Conservation (phyloP, 2,888 invertebrate species). For the Bedellia somnulentella region DNA sequence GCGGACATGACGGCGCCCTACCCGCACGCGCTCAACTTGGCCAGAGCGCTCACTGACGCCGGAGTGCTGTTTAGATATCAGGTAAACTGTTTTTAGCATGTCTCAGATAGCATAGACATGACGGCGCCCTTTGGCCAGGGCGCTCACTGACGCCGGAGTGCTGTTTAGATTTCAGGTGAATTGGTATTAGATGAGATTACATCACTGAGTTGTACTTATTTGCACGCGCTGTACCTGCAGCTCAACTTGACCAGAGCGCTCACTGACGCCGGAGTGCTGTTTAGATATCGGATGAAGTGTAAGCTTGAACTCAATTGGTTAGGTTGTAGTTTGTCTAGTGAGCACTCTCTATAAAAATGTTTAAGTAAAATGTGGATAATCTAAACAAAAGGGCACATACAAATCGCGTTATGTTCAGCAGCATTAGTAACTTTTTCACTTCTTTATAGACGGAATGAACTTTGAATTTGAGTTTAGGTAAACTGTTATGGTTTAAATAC, state of each 20-base stretch:
- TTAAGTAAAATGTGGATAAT: too few relatives aligned
- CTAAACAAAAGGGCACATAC: too few relatives aligned
- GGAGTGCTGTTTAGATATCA: slow-evolving; percentile 91
- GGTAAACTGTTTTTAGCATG: slow-evolving; percentile 49
- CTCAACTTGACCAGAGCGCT: slow-evolving; percentile 91
- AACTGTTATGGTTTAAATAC: too few relatives aligned
- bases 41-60: slow-evolving; percentile 83
- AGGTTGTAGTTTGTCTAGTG: too few relatives aligned
- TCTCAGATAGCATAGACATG: slow-evolving; percentile 57
- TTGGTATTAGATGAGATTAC: background rate
- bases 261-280: slow-evolving; percentile 84
- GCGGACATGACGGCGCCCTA: slow-evolving; percentile 93
- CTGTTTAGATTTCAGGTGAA: slow-evolving; percentile 90
- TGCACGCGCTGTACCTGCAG: slow-evolving; percentile 84
- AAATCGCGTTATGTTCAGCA: too few relatives aligned
- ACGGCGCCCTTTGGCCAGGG: slow-evolving; percentile 90
- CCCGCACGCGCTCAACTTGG: slow-evolving; percentile 88
- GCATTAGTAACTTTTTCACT: too few relatives aligned
- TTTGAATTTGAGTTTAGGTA: too few relatives aligned
- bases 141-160: slow-evolving; percentile 84
- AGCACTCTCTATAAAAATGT: too few relatives aligned
- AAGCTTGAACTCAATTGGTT: too few relatives aligned
- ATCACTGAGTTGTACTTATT: too few relatives aligned
- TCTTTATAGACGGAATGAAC: too few relatives aligned
- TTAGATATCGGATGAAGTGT: slow-evolving; percentile 81